Evolutionary conservation across 2,113 vertebrate genomes (phyloP), one percentile per base, ranked within the genome.

Genomic region (Scatophagus argus): DNA sequence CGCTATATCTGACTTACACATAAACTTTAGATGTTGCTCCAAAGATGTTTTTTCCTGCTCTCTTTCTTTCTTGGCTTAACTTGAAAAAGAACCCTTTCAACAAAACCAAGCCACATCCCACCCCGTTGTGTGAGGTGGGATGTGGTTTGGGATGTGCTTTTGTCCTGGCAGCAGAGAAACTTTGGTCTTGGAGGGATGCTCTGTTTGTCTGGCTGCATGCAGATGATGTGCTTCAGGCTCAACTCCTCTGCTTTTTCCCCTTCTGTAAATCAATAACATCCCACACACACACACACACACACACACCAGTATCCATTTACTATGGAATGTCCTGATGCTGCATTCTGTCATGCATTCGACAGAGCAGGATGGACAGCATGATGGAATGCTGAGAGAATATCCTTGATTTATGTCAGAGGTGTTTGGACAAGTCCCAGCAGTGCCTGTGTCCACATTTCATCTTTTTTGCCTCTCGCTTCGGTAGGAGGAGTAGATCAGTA

Each of bases 261-360:
- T 29, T 74, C 74, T 81, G 63, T 79, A 70, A 87, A 86, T 82
- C 81, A 74, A 59, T 79, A 74, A 34, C 70, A 73, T 44, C 81
- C 74, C 61, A 55, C 54, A 17, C 66, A 59, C 56, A 56, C 47
- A 39, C 19, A 44, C 27, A 29, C 27, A 49, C 41, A 56, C 17
- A 36, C 43, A 72, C 1, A 36, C 16, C 25, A 21, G 64, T 39
- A 49, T 74, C 31, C 41, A 61, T 65, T 79, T 78, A 59, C 73
- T 74, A 63, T 79, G 47, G 63, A 81, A 77, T 66, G 74, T 73
- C 82, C 85, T 81, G 74, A 86, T 86, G 78, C 85, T 74, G 83
- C 75, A 77, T 41, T 67, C 44, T 80, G 71, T 70, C 52, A 3
- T 51, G 64, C 25, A 31, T 77, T 38, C 32, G 62, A 71, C 25